These are phyloP conservation scores for Eristalinus sepulchralis DNA, from an alignment of 2,888 invertebrate species.

Conservation along the genomic window DNA sequence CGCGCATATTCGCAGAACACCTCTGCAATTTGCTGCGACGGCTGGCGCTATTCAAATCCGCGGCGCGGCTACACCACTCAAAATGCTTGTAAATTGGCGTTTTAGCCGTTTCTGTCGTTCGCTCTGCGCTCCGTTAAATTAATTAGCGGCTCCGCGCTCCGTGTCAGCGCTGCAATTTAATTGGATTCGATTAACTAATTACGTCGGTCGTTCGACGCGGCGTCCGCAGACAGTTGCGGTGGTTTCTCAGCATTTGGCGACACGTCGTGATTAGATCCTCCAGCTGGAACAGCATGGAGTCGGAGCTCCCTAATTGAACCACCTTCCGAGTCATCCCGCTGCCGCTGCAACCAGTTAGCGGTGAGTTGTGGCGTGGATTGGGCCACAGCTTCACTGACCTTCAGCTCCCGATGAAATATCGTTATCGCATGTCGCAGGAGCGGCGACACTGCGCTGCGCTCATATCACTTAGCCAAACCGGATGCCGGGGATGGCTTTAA, in stretches of 20 bases:
- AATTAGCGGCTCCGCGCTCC: conserved; percentile 37
- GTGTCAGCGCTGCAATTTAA: conserved; percentile 53
- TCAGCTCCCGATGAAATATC: conserved; percentile 49
- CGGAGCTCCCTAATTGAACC: neutral
- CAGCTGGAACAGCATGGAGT: neutral
- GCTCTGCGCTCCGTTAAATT: conserved; percentile 18
- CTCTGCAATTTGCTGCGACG: conserved; percentile 33
- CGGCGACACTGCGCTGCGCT: conserved; percentile 10
- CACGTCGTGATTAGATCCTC: conserved; percentile 34
- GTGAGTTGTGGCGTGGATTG: neutral
- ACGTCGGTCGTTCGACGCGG: conserved; percentile 31
- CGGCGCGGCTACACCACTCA: conserved; percentile 12
- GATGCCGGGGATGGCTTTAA: conserved; percentile 64
- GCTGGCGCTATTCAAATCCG: conserved; percentile 43
- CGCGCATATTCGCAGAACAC: conserved; percentile 42
- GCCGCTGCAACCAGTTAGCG: conserved; percentile 29
- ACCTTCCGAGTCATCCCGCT: neutral
- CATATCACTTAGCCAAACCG: conserved; percentile 50
- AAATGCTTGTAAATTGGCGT: neutral
- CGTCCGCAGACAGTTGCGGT: neutral
- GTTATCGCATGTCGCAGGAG: conserved; percentile 52
- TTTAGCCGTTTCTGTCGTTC: neutral
- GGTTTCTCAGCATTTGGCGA: conserved; percentile 18
- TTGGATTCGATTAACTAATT: conserved; percentile 57
- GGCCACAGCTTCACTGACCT: conserved; percentile 56